A percentile compares a stretch with the other conserved stretches of the same genome.
Conservation (phyloP, 92 coral and sea anemone genomes). For the Actinernus sp. region DNA sequence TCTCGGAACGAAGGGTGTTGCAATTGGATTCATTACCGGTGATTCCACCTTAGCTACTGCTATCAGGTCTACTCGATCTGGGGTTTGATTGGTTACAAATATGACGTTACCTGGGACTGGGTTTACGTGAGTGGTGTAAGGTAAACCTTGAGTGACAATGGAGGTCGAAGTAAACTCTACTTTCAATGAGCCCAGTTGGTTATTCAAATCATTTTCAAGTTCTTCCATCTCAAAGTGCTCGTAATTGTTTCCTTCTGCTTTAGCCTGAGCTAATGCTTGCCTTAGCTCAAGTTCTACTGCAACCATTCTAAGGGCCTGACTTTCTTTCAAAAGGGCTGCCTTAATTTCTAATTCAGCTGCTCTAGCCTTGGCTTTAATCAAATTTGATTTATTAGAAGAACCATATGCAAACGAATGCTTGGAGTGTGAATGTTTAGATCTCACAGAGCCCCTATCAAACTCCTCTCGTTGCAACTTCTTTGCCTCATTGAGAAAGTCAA, state of each 20-base stretch:
- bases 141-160: neutral
- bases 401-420: no score
- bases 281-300: slow-evolving; percentile 48
- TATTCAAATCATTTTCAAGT: slow-evolving; percentile 13
- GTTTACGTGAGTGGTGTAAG: neutral
- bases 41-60: no score
- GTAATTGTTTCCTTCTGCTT: slow-evolving; percentile 63
- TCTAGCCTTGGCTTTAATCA: slow-evolving; percentile 46
- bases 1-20: no score
- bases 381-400: slow-evolving; percentile 35
- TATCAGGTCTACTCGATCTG: no score
- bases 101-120: no score
- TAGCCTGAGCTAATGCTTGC: slow-evolving; percentile 62
- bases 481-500: no score
- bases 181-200: slow-evolving; percentile 1
- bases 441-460: no score
- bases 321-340: slow-evolving; percentile 48
- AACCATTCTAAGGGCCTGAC: slow-evolving; percentile 53
- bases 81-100: no score
- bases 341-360: slow-evolving; percentile 42
- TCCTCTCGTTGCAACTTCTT: no score
- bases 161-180: slow-evolving; percentile 2
- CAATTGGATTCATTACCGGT: no score
- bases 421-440: slow-evolving; percentile 4
- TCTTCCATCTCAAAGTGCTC: slow-evolving; percentile 43